A percentile compares a stretch with the other conserved stretches of the same genome.
Evolutionary conservation across 2,797 vertebrate species (phyloP).

Genomic region (Apogon hyalosoma): DNA sequence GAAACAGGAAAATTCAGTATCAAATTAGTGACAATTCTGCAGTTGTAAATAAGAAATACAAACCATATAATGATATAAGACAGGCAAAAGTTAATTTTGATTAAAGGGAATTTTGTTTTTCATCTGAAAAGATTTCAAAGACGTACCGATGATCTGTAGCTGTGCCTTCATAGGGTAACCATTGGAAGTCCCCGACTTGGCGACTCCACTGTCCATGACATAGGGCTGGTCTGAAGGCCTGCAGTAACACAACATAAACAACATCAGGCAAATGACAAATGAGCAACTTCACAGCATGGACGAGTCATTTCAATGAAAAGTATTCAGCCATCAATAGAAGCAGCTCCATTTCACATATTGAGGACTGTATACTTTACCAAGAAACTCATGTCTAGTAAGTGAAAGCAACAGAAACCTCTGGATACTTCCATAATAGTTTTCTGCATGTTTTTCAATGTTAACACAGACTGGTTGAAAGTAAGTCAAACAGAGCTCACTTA

Average conservation of each 20-base stretch:
- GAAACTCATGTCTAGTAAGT: too few relatives aligned
- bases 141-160: conserved; percentile 93
- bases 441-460: too few relatives aligned
- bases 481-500: too few relatives aligned
- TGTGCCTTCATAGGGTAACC: conserved; percentile 95
- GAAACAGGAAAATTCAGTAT: conserved; percentile 42
- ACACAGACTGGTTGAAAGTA: too few relatives aligned
- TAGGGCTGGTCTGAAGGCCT: conserved; percentile 84
- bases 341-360: not conserved
- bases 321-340: not conserved
- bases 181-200: conserved; percentile 86
- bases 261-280: conserved; percentile 34
- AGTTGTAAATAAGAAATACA: too few relatives aligned
- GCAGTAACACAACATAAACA: conserved; percentile 52
- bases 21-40: not conserved
- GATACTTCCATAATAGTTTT: too few relatives aligned
- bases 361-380: too few relatives aligned
- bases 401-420: too few relatives aligned
- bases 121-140: conserved; percentile 5
- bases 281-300: not conserved
- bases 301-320: conserved; percentile 6
- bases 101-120: not conserved
- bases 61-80: not conserved
- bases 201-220: conserved; percentile 91
- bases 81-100: too few relatives aligned